Base-by-base conservation (phyloP, 2,113 vertebrate species). In the Nesoenas mayeri region DNA sequence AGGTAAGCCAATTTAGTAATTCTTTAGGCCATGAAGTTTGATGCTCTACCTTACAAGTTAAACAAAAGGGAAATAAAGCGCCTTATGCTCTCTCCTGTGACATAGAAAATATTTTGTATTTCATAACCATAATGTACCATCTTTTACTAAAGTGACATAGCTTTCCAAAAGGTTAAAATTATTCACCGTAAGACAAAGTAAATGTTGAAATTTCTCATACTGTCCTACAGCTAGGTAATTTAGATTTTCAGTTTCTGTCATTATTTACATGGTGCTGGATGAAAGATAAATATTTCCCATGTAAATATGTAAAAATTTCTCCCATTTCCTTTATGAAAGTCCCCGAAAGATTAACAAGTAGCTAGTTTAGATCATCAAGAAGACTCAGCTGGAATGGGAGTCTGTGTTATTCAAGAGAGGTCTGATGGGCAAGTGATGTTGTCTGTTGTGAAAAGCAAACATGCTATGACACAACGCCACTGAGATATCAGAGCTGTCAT, bases 381-480 rank as follows among this genome's bases (percentile, higher is more conserved):
- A 82, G 31, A 50, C 57, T 78, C 34, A 75, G 10, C 5, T 65
- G 72, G 28, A 85, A 90, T 47, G 32, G 34, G 15, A 81, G 29
- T 86, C 81, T 71, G 6, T 2, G 16, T 74, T 86, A 84, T 64
- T 94, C 44, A 56, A 18, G 47, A 81, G 62, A 73, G 11, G 11
- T 86, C 48, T 95, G 85, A 85, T 54, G 44, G 66, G 42, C n/a
- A 90, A 95, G 42, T 64, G 77, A 66, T 89, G 54, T 36, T 92
- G 32, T 84, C 69, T 89, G 26, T 62, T 89, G 57, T 64, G 73
- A 88, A 91, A 93, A 89, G 81, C 61, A 90, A 71, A 93, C 81
- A 71, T 81, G 34, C 48, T 69, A 84, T 87, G 80, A 94, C 89
- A 94, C 28, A 82, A 10, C 25, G 58, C 58, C 19, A n/a, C 11